Evolutionary conservation across 2,888 invertebrate genomes (phyloP).

Genomic region (Pseudococcus longispinus): DNA sequence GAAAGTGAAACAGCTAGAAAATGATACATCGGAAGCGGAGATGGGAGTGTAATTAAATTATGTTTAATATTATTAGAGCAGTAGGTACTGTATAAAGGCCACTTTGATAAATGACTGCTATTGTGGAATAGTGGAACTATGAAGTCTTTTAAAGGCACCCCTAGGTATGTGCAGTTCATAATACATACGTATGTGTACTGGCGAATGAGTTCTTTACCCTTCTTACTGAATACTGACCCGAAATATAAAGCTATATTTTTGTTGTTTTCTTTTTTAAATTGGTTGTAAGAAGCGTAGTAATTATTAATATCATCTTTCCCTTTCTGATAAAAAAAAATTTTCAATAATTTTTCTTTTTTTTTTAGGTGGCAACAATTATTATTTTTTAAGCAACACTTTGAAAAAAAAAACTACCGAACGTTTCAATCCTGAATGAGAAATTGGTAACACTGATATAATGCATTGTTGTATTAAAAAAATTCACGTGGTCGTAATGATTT

Average conservation of each 20-base stretch:
- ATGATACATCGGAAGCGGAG: constrained; percentile 4
- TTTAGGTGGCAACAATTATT: no score
- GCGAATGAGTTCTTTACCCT: neutral
- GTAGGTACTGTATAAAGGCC: neutral
- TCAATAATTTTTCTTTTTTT: no score
- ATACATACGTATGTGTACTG: neutral
- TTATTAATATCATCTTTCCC: no score
- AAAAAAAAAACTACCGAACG: no score
- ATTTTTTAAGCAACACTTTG: no score
- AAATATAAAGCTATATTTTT: no score
- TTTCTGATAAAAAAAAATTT: no score
- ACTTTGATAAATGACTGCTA: constrained; percentile 15
- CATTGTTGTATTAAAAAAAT: no score
- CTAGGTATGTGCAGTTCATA: neutral
- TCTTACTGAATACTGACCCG: no score
- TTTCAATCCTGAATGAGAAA: neutral
- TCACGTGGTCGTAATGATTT: no score
- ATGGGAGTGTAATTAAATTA: constrained; percentile 25
- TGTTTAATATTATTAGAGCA: constrained; percentile 6
- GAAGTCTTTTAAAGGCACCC: neutral
- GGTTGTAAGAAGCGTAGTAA: no score
- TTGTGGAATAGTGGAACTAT: neutral
- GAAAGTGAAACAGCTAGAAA: constrained; percentile 21
- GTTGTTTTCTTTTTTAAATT: no score
- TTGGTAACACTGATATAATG: neutral